Conservation (phyloP, 35 echinoderm and acorn worm genomes). For the Ophiothrix spiculata region DNA sequence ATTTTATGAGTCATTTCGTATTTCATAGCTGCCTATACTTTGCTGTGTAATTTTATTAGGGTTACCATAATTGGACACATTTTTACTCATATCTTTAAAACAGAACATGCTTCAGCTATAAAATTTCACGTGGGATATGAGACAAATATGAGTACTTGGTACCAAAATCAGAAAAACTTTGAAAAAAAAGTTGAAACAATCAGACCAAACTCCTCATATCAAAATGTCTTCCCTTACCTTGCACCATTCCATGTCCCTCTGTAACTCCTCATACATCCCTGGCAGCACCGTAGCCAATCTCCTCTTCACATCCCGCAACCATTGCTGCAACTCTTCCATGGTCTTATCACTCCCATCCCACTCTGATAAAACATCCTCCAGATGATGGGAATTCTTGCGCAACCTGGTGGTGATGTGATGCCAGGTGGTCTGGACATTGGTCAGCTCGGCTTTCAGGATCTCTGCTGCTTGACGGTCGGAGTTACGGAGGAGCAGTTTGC, state of each 20-base stretch:
- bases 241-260: constrained; percentile 65
- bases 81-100: too few species aligned
- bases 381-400: constrained; percentile 42
- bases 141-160: too few species aligned
- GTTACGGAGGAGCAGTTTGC: constrained; percentile 69
- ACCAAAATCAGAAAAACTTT: too few species aligned
- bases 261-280: constrained; percentile 71
- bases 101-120: too few species aligned
- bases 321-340: constrained; percentile 70
- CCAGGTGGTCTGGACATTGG: constrained; percentile 78
- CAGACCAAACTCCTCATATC: too few species aligned
- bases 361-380: constrained; percentile 57
- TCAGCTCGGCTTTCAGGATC: constrained; percentile 60
- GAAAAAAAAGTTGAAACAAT: too few species aligned
- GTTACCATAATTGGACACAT: too few species aligned
- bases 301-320: constrained; percentile 59
- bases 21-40: too few species aligned
- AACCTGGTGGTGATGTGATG: constrained; percentile 64
- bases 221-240: too few species aligned
- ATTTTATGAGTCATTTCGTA: too few species aligned
- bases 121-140: too few species aligned
- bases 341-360: constrained; percentile 75
- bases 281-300: constrained; percentile 49
- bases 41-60: too few species aligned
- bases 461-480: constrained; percentile 65